Conservation (phyloP, 2,797 vertebrate species). For the Uromys caudimaculatus region DNA sequence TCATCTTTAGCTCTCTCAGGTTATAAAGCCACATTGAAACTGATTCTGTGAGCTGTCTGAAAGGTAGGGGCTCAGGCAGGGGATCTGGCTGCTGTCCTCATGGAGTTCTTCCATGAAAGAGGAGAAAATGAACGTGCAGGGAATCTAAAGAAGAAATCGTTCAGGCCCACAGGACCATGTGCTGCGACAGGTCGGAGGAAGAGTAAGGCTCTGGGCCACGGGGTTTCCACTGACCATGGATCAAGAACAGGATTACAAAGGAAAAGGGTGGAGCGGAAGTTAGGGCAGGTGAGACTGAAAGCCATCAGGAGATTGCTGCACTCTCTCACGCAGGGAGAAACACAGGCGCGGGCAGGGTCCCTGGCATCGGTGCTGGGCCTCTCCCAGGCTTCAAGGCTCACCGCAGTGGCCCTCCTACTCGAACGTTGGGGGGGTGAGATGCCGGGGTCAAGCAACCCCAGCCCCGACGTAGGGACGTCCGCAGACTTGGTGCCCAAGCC, state of each 20-base stretch:
- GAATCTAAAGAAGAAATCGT: neutral
- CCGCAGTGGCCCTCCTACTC: no score
- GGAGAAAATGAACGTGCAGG: neutral
- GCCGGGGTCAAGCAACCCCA: no score
- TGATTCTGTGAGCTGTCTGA: neutral
- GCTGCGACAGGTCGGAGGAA: neutral
- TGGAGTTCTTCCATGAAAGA: neutral
- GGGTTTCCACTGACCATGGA: neutral
- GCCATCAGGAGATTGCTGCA: neutral
- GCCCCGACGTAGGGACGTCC: no score
- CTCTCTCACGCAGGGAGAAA: no score
- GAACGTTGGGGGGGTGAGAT: no score
- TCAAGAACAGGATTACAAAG: neutral
- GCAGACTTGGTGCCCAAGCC: no score
- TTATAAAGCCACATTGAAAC: neutral
- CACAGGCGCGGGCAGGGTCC: no score
- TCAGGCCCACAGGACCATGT: neutral
- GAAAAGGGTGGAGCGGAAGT: neutral
- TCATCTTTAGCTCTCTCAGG: neutral
- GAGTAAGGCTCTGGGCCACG: neutral
- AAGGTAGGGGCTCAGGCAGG: neutral
- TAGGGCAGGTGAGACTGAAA: neutral
- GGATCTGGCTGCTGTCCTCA: neutral
- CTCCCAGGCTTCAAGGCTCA: no score
- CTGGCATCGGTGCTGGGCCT: no score